phyloP scores from a whole-genome alignment of 2,113 vertebrate genomes.

The Monarcha castaneiventris region DNA sequence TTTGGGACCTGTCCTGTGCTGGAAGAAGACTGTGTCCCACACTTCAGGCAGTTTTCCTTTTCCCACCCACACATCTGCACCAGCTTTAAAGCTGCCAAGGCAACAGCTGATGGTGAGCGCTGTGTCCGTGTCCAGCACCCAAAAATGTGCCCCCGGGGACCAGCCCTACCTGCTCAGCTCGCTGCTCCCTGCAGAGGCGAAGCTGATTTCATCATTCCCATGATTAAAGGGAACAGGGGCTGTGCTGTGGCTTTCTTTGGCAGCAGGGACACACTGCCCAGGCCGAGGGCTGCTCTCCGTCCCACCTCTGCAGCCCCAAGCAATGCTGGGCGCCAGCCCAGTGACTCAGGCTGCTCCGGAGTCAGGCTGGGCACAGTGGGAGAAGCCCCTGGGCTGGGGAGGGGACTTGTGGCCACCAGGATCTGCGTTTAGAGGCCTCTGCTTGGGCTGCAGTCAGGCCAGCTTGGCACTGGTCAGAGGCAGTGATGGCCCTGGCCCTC shows the following conservation, averaged over 20 bases:
- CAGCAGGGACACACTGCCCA: background rate
- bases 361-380: background rate
- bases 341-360: background rate
- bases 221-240: constrained; percentile 8
- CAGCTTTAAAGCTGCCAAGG: background rate
- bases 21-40: background rate
- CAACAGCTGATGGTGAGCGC: background rate
- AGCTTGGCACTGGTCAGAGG: background rate
- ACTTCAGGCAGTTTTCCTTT: background rate
- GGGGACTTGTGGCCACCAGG: background rate
- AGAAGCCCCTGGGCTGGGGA: background rate
- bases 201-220: background rate
- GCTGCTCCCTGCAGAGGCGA: background rate
- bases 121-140: background rate
- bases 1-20: background rate
- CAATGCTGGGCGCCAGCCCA: background rate
- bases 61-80: background rate
- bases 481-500: fast-evolving
- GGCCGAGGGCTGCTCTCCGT: background rate
- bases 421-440: background rate
- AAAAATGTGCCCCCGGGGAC: background rate
- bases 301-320: background rate
- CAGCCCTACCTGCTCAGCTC: background rate
- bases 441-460: background rate
- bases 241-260: background rate